Evolutionary conservation across 2,888 invertebrate genomes (phyloP).

Genomic region (Ectemnius lituratus): DNA sequence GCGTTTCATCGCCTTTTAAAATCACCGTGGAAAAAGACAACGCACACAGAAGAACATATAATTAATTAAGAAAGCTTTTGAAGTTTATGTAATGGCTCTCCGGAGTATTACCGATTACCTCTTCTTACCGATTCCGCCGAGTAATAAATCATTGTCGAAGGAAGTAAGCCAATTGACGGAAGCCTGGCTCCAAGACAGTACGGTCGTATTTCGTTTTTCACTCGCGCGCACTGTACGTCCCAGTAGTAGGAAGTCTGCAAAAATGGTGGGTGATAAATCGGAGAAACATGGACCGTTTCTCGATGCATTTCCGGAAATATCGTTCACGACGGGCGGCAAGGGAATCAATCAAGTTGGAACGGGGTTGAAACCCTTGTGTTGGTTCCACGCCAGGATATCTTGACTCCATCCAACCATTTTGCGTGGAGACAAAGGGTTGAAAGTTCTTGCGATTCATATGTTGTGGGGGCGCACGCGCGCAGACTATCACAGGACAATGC

Average conservation of each 20-base stretch:
- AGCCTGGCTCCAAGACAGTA: too few relatives aligned
- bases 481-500: conserved; percentile 3
- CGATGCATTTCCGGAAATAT: not conserved
- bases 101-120: too few relatives aligned
- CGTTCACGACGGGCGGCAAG: not conserved
- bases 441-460: conserved; percentile 27
- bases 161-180: too few relatives aligned
- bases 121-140: too few relatives aligned
- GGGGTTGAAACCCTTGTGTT: too few relatives aligned
- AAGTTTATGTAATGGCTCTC: too few relatives aligned
- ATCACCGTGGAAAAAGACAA: too few relatives aligned
- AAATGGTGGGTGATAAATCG: conserved; percentile 1
- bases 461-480: not conserved
- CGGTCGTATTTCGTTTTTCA: not conserved
- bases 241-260: not conserved
- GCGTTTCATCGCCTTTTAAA: too few relatives aligned
- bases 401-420: conserved; percentile 4
- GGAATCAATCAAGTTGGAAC: conserved; percentile 1
- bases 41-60: too few relatives aligned
- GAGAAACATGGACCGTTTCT: not conserved
- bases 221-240: not conserved
- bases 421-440: conserved; percentile 22
- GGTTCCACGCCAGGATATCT: not conserved
- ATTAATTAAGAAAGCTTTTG: too few relatives aligned
- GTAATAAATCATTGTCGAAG: too few relatives aligned